These are phyloP conservation scores for Troides helena DNA, from an alignment of 2,888 invertebrate genomes.

Conservation along the genomic window DNA sequence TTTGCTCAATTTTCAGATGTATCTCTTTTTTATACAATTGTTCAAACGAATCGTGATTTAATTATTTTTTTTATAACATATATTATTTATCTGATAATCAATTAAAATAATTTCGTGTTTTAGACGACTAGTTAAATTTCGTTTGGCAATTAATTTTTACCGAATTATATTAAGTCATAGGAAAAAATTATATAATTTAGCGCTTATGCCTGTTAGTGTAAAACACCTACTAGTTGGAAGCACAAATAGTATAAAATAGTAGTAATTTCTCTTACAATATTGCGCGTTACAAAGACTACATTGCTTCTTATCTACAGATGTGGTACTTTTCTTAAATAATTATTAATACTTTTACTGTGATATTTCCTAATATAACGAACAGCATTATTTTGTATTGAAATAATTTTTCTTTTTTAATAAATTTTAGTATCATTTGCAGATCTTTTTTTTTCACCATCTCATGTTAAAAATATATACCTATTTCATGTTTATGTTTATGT, in stretches of 20 bases:
- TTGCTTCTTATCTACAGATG: not conserved
- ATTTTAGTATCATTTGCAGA: conserved; percentile 3
- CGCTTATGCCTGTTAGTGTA: not conserved
- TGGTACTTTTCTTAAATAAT: not conserved
- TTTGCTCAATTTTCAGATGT: conserved; percentile 21
- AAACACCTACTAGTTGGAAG: too few relatives aligned
- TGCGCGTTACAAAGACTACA: too few relatives aligned
- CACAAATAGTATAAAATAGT: too few relatives aligned
- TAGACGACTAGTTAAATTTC: not conserved
- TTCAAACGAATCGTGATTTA: not conserved
- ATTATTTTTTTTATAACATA: too few relatives aligned
- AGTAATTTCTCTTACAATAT: too few relatives aligned
- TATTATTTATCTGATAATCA: too few relatives aligned
- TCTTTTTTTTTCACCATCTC: conserved; percentile 1
- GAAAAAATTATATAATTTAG: not conserved
- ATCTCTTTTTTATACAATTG: not conserved
- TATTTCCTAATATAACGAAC: conserved; percentile 18
- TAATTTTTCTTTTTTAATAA: conserved; percentile 16
- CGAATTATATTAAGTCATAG: not conserved
- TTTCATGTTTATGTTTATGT: conserved; percentile 27
- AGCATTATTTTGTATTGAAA: conserved; percentile 15
- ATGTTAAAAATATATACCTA: conserved; percentile 11
- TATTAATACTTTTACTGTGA: conserved; percentile 24
- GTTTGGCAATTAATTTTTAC: not conserved
- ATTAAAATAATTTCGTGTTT: not conserved